A percentile compares a stretch with the other conserved stretches of the same genome.
Conservation (phyloP, 2,113 vertebrate species). For the Chascanopsetta lugubris region DNA sequence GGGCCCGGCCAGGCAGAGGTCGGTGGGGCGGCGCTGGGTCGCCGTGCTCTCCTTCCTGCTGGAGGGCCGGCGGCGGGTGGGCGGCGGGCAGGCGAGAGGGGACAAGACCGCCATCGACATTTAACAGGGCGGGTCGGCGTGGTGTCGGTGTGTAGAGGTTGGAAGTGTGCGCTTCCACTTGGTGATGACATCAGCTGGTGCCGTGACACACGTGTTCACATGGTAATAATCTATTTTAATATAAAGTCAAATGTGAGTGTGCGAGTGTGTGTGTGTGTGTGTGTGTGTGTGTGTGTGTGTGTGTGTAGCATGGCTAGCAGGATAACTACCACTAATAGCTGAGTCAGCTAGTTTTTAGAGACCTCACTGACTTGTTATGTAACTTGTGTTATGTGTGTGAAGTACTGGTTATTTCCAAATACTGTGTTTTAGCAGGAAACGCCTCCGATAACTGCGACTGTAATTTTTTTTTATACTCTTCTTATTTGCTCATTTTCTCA, state of each 20-base stretch:
- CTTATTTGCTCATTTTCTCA: conserved; percentile 8
- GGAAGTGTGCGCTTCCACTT: conserved; percentile 21
- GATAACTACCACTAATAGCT: conserved; percentile 23
- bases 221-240: conserved; percentile 51
- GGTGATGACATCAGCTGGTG: conserved; percentile 25
- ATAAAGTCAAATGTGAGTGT: too few relatives aligned
- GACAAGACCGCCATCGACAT: conserved; percentile 64
- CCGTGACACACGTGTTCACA: conserved; percentile 26
- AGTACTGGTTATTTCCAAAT: conserved; percentile 18
- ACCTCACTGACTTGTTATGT: conserved; percentile 10
- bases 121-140: conserved; percentile 47
- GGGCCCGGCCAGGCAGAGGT: conserved; percentile 32
- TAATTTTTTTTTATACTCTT: conserved; percentile 25
- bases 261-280: neutral
- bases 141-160: conserved; percentile 4
- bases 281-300: neutral
- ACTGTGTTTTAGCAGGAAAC: conserved; percentile 37
- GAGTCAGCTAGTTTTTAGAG: conserved; percentile 38
- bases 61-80: conserved; percentile 65
- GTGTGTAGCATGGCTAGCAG: conserved; percentile 19
- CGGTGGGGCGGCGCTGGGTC: conserved; percentile 58
- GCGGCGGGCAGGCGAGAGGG: conserved; percentile 24
- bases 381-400: conserved; percentile 25
- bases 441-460: conserved; percentile 3
- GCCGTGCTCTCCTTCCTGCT: conserved; percentile 73